phyloP scores from a whole-genome alignment of 1,140 invertebrate species.

The Cydia strobilella region DNA sequence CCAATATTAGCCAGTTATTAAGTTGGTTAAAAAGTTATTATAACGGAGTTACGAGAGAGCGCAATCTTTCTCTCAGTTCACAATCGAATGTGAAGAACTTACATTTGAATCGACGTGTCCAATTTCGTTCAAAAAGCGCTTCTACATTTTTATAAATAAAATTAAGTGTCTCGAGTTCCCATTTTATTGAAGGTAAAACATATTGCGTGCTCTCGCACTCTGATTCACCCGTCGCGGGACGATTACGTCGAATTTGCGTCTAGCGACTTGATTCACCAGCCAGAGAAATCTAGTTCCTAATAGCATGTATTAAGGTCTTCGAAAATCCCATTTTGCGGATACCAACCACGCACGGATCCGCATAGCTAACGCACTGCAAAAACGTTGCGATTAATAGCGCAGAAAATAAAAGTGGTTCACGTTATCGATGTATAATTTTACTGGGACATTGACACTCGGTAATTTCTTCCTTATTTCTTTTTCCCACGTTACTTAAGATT shows the following conservation, averaged over 20 bases:
- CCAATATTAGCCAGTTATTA: background rate
- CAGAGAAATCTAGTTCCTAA: background rate
- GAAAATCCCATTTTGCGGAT: constrained; percentile 33
- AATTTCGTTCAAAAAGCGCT: background rate
- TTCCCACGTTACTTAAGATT: background rate
- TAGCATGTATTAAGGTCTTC: background rate
- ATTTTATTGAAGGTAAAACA: constrained; percentile 8
- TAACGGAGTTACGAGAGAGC: background rate
- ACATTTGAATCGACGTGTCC: background rate
- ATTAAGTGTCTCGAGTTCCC: background rate
- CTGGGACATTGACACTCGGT: constrained; percentile 18
- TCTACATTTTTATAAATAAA: background rate
- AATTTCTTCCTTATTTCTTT: constrained; percentile 1
- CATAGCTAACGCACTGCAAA: constrained; percentile 46
- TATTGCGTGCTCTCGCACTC: constrained; percentile 60
- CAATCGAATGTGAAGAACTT: background rate
- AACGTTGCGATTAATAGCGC: constrained; percentile 49
- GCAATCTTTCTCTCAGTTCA: background rate
- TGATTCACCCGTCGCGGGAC: constrained; percentile 60
- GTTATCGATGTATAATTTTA: constrained; percentile 18
- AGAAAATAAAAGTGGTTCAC: constrained; percentile 46
- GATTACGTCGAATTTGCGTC: constrained; percentile 22
- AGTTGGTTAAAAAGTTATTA: background rate
- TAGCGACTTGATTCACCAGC: background rate
- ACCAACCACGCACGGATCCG: constrained; percentile 41